phyloP scores from a whole-genome alignment of 2,888 invertebrate genomes.

The Trissolcus brochymenae region DNA sequence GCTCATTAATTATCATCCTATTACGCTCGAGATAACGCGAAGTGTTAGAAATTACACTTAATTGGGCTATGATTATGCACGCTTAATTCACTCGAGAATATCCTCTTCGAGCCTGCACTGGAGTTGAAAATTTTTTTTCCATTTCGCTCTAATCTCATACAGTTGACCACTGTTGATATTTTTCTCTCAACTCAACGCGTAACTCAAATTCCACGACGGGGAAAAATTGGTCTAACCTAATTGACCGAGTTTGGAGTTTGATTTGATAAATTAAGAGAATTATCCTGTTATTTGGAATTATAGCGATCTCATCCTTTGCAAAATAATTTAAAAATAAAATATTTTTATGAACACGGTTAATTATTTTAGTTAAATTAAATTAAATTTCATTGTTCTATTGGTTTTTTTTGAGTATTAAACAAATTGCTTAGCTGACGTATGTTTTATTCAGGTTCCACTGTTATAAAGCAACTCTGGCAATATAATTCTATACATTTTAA shows the following conservation, averaged over 20 bases:
- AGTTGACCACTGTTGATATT: background rate
- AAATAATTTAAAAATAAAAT: too few relatives aligned
- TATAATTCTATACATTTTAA: constrained; percentile 27
- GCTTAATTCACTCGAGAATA: constrained; percentile 33
- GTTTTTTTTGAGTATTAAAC: too few relatives aligned
- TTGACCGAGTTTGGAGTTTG: constrained; percentile 1
- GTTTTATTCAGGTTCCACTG: background rate
- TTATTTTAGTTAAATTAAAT: too few relatives aligned
- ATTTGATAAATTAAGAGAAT: background rate
- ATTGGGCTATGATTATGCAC: constrained; percentile 48
- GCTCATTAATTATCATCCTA: constrained; percentile 52
- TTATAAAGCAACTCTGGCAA: background rate
- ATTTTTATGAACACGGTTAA: too few relatives aligned
- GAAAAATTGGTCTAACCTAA: constrained; percentile 1
- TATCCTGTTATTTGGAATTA: too few relatives aligned
- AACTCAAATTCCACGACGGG: background rate
- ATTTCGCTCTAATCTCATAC: background rate
- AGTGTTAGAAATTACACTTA: constrained; percentile 50
- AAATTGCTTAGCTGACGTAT: background rate
- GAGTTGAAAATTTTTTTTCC: background rate
- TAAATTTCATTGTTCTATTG: too few relatives aligned
- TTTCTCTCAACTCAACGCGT: background rate
- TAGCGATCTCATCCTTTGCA: too few relatives aligned
- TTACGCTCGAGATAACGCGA: constrained; percentile 44
- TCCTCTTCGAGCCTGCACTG: constrained; percentile 4